These are phyloP conservation scores for Buathra laborator DNA, from an alignment of 2,888 invertebrate species.

Conservation along the genomic window DNA sequence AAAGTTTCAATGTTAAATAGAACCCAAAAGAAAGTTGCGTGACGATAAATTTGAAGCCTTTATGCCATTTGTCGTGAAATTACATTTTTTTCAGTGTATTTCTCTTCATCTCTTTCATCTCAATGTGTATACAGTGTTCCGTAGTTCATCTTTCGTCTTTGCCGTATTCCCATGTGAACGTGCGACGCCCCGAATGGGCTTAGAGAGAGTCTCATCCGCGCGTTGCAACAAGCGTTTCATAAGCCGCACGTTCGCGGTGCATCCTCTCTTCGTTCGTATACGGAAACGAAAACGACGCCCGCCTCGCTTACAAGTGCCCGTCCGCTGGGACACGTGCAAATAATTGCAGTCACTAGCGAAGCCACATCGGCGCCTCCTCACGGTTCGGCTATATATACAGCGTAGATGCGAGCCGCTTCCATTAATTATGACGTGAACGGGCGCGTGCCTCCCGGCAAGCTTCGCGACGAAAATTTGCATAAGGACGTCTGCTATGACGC, in stretches of 20 bases:
- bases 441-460: slow-evolving; percentile 46
- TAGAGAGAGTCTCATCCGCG: neutral
- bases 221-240: neutral
- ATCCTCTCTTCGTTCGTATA: neutral
- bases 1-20: too few species aligned
- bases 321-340: slow-evolving; percentile 48
- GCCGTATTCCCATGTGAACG: neutral
- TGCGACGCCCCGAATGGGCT: neutral
- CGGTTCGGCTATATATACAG: slow-evolving; percentile 6
- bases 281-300: slow-evolving; percentile 30
- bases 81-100: neutral
- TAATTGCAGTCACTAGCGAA: slow-evolving; percentile 54
- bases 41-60: neutral
- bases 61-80: neutral
- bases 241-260: neutral
- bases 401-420: slow-evolving; percentile 36
- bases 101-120: neutral
- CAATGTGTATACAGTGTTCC: neutral
- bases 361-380: slow-evolving; percentile 20
- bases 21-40: too few species aligned
- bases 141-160: neutral
- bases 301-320: slow-evolving; percentile 8
- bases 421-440: slow-evolving; percentile 62
- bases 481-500: slow-evolving; percentile 54
- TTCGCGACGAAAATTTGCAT: slow-evolving; percentile 58